Evolutionary conservation across 2,113 vertebrate genomes (phyloP).

Genomic region (Rutilus rutilus): DNA sequence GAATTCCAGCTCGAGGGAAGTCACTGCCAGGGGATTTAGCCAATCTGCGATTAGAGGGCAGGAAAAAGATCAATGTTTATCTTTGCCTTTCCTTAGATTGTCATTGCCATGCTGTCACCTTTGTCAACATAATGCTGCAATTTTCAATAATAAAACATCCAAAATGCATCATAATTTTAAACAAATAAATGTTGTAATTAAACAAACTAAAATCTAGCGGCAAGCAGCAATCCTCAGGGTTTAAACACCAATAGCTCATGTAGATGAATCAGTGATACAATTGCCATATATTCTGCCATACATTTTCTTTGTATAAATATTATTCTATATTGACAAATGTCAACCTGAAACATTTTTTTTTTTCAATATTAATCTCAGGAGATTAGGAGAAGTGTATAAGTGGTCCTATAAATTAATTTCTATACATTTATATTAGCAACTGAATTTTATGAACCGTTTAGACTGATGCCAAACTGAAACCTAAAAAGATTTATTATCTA

Average conservation of each 20-base stretch:
- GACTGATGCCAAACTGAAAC: not conserved
- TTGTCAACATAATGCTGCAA: not conserved
- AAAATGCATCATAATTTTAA: not conserved
- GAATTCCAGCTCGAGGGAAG: conserved; percentile 40
- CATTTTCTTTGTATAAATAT: not conserved
- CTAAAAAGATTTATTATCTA: not conserved
- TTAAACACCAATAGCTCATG: not conserved
- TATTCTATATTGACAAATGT: not conserved
- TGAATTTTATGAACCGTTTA: not conserved
- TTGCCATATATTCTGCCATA: no score
- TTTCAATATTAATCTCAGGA: no score
- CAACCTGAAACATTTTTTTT: no score
- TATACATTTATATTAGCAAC: not conserved
- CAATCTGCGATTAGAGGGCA: not conserved
- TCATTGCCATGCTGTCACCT: conserved; percentile 8
- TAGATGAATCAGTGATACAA: not conserved
- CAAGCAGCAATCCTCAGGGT: not conserved
- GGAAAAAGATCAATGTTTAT: conserved; percentile 21
- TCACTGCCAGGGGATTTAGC: conserved; percentile 1
- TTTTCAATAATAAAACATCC: not conserved
- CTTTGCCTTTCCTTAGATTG: conserved; percentile 7
- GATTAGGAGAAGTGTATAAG: no score
- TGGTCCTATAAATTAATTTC: not conserved
- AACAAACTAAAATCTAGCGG: not conserved
- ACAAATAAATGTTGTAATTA: not conserved